Evolutionary conservation across 1,140 invertebrate species (phyloP).

Genomic region (Archegozetes longisetosus): DNA sequence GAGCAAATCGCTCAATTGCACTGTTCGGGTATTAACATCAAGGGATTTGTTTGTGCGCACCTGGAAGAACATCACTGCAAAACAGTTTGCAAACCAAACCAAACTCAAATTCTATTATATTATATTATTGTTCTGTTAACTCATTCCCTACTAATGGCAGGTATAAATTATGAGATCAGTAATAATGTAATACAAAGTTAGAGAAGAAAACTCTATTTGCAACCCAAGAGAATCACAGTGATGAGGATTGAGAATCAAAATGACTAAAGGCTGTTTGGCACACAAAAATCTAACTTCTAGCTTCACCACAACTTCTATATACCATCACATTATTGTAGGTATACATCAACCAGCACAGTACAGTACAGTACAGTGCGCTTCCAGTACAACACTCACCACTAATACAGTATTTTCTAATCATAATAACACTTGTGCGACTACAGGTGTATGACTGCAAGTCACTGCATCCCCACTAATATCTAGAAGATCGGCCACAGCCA

Average conservation of each 20-base stretch:
- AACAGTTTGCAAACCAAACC: neutral
- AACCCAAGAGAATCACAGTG: neutral
- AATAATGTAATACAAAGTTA: neutral
- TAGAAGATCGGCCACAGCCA: no score
- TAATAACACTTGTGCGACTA: no score
- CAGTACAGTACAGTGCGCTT: no score
- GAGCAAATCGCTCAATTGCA: neutral
- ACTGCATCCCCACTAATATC: no score
- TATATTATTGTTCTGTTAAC: neutral
- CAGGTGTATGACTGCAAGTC: no score
- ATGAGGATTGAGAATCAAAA: neutral
- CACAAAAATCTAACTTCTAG: no score
- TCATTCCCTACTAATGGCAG: neutral
- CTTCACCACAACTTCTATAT: no score
- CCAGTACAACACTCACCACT: no score
- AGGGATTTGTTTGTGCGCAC: neutral
- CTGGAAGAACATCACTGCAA: neutral
- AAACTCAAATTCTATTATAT: neutral
- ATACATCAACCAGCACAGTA: no score
- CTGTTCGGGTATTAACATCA: neutral
- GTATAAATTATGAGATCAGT: neutral
- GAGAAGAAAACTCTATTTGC: neutral
- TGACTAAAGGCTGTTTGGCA: neutral
- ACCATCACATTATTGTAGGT: no score
- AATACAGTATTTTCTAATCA: no score